phyloP scores from a whole-genome alignment of 2,797 vertebrate species.

The Myotis daubentonii region DNA sequence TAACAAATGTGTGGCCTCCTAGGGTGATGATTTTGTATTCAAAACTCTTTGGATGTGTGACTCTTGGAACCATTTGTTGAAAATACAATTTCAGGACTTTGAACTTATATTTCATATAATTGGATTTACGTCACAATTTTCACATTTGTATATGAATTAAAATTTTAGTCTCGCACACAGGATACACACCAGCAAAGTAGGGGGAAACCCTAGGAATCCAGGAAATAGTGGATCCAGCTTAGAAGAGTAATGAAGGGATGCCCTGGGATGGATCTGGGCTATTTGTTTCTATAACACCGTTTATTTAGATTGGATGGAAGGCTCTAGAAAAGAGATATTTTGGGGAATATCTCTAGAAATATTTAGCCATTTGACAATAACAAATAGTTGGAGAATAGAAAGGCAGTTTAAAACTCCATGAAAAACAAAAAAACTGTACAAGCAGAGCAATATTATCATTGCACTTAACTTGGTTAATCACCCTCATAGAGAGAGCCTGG shows the following conservation, averaged over 20 bases:
- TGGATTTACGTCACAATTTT: not conserved
- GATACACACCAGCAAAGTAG: not conserved
- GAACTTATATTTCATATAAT: not conserved
- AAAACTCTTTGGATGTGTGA: not conserved
- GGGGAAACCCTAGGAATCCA: not conserved
- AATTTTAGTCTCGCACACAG: not conserved
- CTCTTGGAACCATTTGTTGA: conserved; percentile 10
- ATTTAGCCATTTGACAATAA: conserved; percentile 24
- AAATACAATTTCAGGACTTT: not conserved
- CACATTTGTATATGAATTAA: not conserved
- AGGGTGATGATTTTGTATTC: not conserved
- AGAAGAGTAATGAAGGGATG: not conserved
- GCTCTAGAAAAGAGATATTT: not conserved
- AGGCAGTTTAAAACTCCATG: conserved; percentile 34
- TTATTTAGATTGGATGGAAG: not conserved
- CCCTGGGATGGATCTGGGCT: not conserved
- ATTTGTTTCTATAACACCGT: not conserved
- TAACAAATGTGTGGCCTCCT: not conserved
- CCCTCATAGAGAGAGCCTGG: not conserved
- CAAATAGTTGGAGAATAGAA: not conserved
- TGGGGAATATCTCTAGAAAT: not conserved
- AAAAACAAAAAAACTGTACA: not conserved
- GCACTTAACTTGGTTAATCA: not conserved
- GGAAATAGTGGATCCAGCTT: not conserved
- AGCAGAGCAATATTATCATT: not conserved